phyloP scores from a whole-genome alignment of 2,888 invertebrate genomes.

The Tubulanus polymorphus region DNA sequence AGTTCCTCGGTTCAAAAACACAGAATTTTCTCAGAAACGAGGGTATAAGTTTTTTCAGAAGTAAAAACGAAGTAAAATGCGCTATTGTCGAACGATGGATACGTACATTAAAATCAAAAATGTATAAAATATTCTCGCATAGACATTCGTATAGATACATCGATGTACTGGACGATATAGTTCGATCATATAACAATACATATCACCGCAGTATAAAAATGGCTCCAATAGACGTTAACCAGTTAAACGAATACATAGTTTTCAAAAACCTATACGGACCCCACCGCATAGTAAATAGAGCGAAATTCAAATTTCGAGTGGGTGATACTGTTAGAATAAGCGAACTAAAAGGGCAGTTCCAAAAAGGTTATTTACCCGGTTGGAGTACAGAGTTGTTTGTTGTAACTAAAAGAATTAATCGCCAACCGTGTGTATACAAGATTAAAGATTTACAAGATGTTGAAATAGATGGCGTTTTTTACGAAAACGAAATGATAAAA shows the following conservation, averaged over 20 bases:
- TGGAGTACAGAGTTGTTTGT: slow-evolving; percentile 20
- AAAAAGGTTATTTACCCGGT: slow-evolving; percentile 19
- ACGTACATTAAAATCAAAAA: slow-evolving; percentile 22
- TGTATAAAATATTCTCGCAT: slow-evolving; percentile 19
- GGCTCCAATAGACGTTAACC: slow-evolving; percentile 16
- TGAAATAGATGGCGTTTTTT: slow-evolving; percentile 11
- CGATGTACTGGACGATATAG: slow-evolving; percentile 14
- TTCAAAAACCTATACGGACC: slow-evolving; percentile 8
- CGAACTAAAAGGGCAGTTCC: slow-evolving; percentile 16
- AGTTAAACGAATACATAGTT: slow-evolving; percentile 10
- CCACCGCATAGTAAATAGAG: background rate
- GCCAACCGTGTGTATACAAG: slow-evolving; percentile 5
- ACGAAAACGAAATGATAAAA: slow-evolving; percentile 16
- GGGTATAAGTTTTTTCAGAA: slow-evolving; percentile 26
- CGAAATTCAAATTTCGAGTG: slow-evolving; percentile 7
- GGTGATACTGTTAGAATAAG: slow-evolving; percentile 18
- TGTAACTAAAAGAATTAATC: slow-evolving; percentile 4
- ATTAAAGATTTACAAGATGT: slow-evolving; percentile 15
- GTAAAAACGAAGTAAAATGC: slow-evolving; percentile 35
- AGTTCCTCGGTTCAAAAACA: slow-evolving; percentile 24
- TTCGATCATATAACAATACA: slow-evolving; percentile 19
- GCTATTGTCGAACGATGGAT: slow-evolving; percentile 35
- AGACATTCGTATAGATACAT: slow-evolving; percentile 9
- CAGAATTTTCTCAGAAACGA: slow-evolving; percentile 15
- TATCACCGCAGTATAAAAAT: slow-evolving; percentile 17